Conservation (phyloP, 2,888 invertebrate genomes). For the Napeogenes sylphis region DNA sequence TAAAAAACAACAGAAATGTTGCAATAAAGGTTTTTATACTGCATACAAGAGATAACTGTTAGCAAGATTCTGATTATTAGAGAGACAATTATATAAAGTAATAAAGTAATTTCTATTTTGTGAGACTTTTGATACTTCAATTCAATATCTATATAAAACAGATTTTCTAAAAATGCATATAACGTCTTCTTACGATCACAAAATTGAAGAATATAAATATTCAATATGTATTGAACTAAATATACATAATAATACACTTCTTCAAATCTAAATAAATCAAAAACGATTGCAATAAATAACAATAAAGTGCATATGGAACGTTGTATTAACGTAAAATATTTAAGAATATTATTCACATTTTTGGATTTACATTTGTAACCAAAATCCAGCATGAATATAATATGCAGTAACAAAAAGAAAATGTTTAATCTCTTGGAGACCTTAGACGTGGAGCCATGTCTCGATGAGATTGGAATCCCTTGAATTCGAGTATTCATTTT, state of each 20-base stretch:
- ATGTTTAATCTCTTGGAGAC: not conserved
- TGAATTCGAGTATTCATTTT: not conserved
- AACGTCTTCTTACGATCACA: constrained; percentile 2
- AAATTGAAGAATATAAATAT: constrained; percentile 6
- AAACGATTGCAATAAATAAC: not conserved
- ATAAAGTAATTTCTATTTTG: constrained; percentile 1
- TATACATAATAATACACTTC: constrained; percentile 2
- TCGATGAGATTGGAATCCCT: not conserved
- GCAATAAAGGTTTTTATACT: not conserved
- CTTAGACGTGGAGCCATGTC: not conserved
- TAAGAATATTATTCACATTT: not conserved
- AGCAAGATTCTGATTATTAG: not conserved
- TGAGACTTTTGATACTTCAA: not conserved
- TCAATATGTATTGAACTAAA: constrained; percentile 4
- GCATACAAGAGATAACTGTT: not conserved
- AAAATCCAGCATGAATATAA: not conserved
- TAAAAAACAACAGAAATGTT: not conserved
- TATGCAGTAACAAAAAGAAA: not conserved
- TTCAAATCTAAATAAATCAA: not conserved
- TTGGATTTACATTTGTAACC: constrained; percentile 1
- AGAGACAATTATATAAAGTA: not conserved
- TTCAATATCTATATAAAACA: constrained; percentile 7
- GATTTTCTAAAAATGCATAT: constrained; percentile 5
- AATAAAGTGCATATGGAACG: not conserved
- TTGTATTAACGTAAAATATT: not conserved